Evolutionary conservation across 2,797 vertebrate genomes (phyloP), one percentile per base, ranked within the genome.

Genomic region (Jordanella pulchra): DNA sequence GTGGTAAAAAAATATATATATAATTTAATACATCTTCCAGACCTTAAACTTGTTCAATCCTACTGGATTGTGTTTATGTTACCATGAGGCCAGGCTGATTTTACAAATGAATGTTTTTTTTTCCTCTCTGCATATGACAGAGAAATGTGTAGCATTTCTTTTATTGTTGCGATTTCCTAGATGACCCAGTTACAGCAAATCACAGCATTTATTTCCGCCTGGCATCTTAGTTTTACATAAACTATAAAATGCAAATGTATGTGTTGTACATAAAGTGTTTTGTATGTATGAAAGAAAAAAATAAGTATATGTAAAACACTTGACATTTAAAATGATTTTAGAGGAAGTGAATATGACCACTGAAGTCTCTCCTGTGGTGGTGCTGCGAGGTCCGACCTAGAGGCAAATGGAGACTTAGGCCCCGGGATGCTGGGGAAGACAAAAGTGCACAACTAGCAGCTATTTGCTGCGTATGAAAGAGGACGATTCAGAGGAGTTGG

Each of bases 241-340:
- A 69, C 14, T 48, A 65, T 69, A 69, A 77, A 68, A 84, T 48
- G n/a, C 15, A 75, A 69, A 55, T 89, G 80, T 89, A 81, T 85
- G 76, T 89, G 86, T 83, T 93, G 89, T 90, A 87, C 60, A 91
- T 87, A 92, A 83, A 84, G 9, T 80, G 53, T 66, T 50, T 21
- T 50, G 73, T 77, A 25, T 83, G 80, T 80, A 89, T 91, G 67
- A 90, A 86, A 91, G 85, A 61, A 85, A 54, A 75, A 48, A 77
- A 66, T 68, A 35, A 21, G 21, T 53, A 71, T 4, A 70, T 71
- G 68, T 80, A 71, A 71, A 30, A 73, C 1, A 69, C 78, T 45
- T 65, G 27, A 55, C 69, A 69, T 82, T 12, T 78, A 87, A 73
- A 14, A 42, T 71, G 56, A 71, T 79, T 78, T 60, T 6, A 67